phyloP scores from a whole-genome alignment of 2,797 vertebrate genomes.

The Pipistrellus kuhlii region DNA sequence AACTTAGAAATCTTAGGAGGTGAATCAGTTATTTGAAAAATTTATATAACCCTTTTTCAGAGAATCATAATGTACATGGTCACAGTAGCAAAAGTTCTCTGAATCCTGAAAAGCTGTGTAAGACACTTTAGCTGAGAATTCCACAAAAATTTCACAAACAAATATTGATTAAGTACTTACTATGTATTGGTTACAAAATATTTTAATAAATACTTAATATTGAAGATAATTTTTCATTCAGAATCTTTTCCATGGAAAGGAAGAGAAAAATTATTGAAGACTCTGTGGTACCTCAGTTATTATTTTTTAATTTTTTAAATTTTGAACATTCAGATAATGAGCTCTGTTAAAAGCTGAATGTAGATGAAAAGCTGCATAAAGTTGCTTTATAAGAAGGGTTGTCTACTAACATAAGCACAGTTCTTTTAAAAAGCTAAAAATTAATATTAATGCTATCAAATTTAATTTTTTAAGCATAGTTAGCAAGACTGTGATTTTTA shows the following conservation, averaged over 20 bases:
- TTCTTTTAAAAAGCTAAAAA: neutral
- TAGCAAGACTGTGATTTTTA: neutral
- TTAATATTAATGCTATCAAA: neutral
- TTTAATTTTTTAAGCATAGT: neutral
- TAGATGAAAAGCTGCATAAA: neutral
- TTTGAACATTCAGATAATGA: neutral
- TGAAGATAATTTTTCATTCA: conserved; percentile 2
- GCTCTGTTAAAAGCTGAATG: neutral
- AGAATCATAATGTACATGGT: neutral
- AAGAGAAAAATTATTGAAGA: neutral
- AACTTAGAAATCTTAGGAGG: neutral
- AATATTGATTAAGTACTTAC: neutral
- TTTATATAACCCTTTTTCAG: neutral
- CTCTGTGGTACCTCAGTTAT: neutral
- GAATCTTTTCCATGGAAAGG: conserved; percentile 19
- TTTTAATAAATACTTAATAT: conserved; percentile 20
- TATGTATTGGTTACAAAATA: neutral
- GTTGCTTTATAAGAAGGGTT: neutral
- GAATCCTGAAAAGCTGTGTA: neutral
- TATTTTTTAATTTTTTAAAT: neutral
- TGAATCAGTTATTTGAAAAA: neutral
- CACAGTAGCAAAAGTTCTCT: neutral
- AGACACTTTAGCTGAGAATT: neutral
- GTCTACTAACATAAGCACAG: neutral
- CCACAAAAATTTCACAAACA: neutral